Evolutionary conservation across 2,113 vertebrate genomes (phyloP), one percentile per base, ranked within the genome.

Genomic region (Nycticorax nycticorax): DNA sequence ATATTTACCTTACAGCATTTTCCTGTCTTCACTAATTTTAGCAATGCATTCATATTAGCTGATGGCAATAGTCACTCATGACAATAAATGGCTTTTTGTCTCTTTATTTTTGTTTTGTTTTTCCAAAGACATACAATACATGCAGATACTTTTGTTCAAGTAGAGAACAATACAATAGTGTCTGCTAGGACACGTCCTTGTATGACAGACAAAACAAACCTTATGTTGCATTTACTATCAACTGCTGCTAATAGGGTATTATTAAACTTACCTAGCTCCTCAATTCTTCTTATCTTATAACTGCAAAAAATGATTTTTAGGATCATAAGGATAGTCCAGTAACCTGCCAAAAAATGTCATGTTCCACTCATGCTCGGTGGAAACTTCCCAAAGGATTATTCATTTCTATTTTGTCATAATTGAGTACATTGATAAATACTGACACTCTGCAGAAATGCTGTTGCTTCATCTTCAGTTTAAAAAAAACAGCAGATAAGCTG

Each of bases 171-270:
- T 88, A 62, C 90, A 91, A 66, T 86, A 96, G 97, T 94, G 91
- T 98, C 97, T 98, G 98, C 97, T 96, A 96, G 96, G 97, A 95
- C 97, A 98, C 95, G 41, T 89, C 95, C 96, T 98, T 98, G 97
- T 98, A 98, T 98, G 97, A 98, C 97, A 98, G 98, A 98, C 98
- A 98, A 98, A 98, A 98, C 98, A 98, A 98, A 98, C 72, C 89
- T 98, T 98, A 98, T 98, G 98, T 98, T 98, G 98, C 98, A 98
- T 98, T 98, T 98, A 97, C 97, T 98, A 98, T 98, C 98, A 98
- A 98, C 97, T 98, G 98, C 98, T 98, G 98, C 98, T 98, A 98
- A 97, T 97, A 97, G 92, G 85, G 97, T 98, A 98, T 98, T 98
- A 97, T 98, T 97, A 97, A 98, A 97, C 93, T 96, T 97, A 97